Evolutionary conservation across 2,888 invertebrate species (phyloP), one percentile per base, ranked within the genome.

Genomic region (Conomelus anceps): DNA sequence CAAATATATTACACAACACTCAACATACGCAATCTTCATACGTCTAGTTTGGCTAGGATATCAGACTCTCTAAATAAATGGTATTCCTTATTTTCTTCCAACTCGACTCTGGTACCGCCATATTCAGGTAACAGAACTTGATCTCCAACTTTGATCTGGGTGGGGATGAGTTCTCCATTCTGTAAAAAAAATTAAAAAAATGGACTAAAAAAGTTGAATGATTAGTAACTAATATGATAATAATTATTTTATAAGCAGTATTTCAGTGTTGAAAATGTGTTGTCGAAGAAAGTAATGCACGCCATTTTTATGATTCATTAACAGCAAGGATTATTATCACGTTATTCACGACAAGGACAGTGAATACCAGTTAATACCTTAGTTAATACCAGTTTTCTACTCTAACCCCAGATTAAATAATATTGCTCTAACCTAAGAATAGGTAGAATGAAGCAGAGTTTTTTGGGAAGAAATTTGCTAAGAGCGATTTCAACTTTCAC

Each of bases 41-140:
- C 89, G 91, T 97, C 96, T 92, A 98, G 95, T 94, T 99, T 99
- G 90, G 99, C 99, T 92, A 99, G 95, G 92, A 99, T 98, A 93
- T 99, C 99, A 89, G 97, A 94, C 94, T 99, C 99, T 93, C 98
- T 95, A 95, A 98, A 99, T 91, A 99, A 95, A 92, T 98, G 97
- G 93, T 97, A 98, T 93, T 99, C 99, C 92, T 97, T 96, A 92
- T 98, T 97, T 90, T 97, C 97, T 90, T 96, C 96, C 89, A 99
- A 93, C 92, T 96, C 95, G 87, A 99, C 97, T 95, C 99, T 99
- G 91, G 98, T 99, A 92, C 99, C 99, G 90, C 99, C 99, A 94
- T 98, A 99, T 94, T 99, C 99, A 0, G 99, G 99, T 88, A 99
- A 95, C 89, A 99, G 94, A 13, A 99, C 99, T 92, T 95, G 96